Base-by-base conservation (phyloP, 2,113 vertebrate genomes). In the Pteruthius melanotis region DNA sequence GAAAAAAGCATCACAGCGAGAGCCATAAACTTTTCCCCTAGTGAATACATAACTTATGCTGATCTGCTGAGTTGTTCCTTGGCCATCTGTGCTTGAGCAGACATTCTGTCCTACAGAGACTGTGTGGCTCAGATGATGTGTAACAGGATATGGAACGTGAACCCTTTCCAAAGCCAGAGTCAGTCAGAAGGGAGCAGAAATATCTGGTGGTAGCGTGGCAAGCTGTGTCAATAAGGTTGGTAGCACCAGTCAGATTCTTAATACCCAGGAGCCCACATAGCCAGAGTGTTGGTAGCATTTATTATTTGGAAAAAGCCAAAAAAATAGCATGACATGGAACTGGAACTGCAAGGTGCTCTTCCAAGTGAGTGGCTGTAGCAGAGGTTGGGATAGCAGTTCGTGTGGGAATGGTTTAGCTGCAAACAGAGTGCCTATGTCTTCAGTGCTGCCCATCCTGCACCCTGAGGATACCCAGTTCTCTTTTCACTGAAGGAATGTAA, bases 11-110 rank as follows among this genome's bases (percentile, higher is more conserved):
- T 71, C 76, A 22, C 66, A 89, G 24, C 53, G 64, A 89, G 93
- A 96, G 90, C 85, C 83, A 89, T 95, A 84, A 90, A 86, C 83
- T 64, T 95, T 66, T 64, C 28, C 94, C 53, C 56, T 60, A 26
- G 68, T 66, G 86, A 87, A 92, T 92, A 76, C 45, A 42, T 71
- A 81, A 11, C 37, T 92, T 94, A 44, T 20, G 10, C 11, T 44
- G 56, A 82, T 95, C 65, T 82, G 75, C 72, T 77, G 88, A 93
- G 72, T 68, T 94, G 71, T 83, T 77, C 68, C 60, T 93, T 72
- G 57, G 88, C 86, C 93, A 92, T 87, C 93, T 94, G 85, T 95
- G 64, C 89, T 92, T 81, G 71, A 94, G 66, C 68, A 84, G 80
- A 50, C 39, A 0, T 56, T 94, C 33, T 87, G 79, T 92, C 59